Base-by-base conservation (phyloP, 2,797 vertebrate species). In the Fistularia commersonii region DNA sequence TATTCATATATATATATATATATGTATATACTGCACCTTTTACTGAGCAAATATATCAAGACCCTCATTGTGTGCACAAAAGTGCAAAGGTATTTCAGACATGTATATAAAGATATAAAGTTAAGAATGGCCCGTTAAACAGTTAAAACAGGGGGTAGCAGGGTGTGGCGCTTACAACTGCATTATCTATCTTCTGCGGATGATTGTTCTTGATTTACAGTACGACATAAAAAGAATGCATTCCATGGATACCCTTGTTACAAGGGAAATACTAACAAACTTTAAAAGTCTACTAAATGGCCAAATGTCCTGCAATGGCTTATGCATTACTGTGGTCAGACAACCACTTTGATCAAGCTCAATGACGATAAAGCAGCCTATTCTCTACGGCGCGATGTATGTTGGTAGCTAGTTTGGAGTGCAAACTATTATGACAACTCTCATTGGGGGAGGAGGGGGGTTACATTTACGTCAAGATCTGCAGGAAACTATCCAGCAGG, bases 271-370 rank as follows among this genome's bases (percentile, higher is more conserved):
- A 69, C 72, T 77, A 81, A 64, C 13, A 73, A 74, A 83, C 53
- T 79, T 81, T 68, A 78, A 60, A 80, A 78, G 51, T 80, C 65
- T 69, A 76, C 76, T 82, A 83, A 71, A 82, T 73, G 84, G 84
- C 85, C 84, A 85, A 87, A 86, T 79, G 87, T 81, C 86, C 80
- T 86, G 81, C 82, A 88, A 87, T 88, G 83, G 85, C 87, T 87
- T 77, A 65, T 77, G 79, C 79, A 43, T 66, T 64, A 72, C 44
- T 48, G 66, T 61, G 78, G 72, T 77, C 45, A 37, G 61, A 51
- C 54, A 57, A 71, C 64, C 74, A 72, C 69, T 64, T 64, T 54
- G 55, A 73, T 76, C 60, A 70, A 86, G 86, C 79, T 56, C 77
- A 31, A 77, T 80, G 81, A 69, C 57, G 52, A 47, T 69, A 45